Evolutionary conservation across 2,113 vertebrate genomes (phyloP).

Genomic region (Eretmochelys imbricata): DNA sequence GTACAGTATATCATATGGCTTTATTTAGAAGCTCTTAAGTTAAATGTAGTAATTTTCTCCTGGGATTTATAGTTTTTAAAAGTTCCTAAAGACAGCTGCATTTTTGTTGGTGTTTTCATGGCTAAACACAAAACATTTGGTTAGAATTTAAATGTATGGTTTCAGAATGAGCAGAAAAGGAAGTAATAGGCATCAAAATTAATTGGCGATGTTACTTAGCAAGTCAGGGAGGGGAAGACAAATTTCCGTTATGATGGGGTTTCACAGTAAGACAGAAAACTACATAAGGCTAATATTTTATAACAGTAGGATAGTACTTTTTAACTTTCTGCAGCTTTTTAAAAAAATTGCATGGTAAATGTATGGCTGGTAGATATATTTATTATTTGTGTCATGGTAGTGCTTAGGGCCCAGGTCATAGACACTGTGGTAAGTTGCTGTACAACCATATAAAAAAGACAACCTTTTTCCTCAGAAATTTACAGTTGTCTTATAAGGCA

Average conservation of each 20-base stretch:
- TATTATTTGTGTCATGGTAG: no score
- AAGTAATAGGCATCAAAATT: neutral
- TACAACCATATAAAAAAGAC: neutral
- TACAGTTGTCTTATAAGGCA: neutral
- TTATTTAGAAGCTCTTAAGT: neutral
- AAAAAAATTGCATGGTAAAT: no score
- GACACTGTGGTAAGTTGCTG: neutral
- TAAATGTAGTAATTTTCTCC: neutral
- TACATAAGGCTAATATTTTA: neutral
- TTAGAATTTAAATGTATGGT: conserved; percentile 7
- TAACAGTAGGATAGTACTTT: neutral
- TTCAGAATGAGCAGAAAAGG: neutral
- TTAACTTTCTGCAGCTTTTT: no score
- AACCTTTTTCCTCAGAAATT: neutral
- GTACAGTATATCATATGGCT: neutral
- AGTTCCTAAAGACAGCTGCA: neutral
- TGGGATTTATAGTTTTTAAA: conserved; percentile 19
- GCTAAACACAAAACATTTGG: neutral
- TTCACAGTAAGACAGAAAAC: neutral
- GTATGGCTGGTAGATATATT: no score
- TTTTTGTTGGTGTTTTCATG: neutral
- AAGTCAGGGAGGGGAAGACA: no score
- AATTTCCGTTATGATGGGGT: neutral
- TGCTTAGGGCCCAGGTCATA: no score
- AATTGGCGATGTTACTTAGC: no score